Percentiles rank a stretch among this genome's conserved stretches.
phyloP scores from a whole-genome alignment of 2,797 vertebrate species.

The Acanthurus leucopareius region DNA sequence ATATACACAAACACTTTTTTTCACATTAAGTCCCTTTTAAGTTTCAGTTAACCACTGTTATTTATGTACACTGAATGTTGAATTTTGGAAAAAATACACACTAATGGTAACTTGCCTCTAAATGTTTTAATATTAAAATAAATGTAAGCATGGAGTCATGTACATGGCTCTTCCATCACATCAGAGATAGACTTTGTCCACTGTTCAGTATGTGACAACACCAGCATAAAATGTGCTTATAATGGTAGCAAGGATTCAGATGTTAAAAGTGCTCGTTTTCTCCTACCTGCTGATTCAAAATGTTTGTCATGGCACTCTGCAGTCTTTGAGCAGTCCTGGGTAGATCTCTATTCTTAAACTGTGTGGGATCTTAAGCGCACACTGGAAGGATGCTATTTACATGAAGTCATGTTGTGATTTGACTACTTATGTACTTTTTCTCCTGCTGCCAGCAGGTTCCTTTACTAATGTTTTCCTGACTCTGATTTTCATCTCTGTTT shows the following conservation, averaged over 20 bases:
- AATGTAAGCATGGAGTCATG: background rate
- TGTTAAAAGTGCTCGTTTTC: conserved; percentile 1
- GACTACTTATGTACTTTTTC: conserved; percentile 7
- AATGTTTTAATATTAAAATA: background rate
- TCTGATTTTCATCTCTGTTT: conserved; percentile 21
- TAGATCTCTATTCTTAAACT: conserved; percentile 6
- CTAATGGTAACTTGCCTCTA: background rate
- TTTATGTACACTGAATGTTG: background rate
- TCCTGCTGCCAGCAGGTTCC: conserved; percentile 22
- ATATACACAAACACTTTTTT: no score
- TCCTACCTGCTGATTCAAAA: background rate
- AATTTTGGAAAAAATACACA: background rate
- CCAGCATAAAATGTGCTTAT: background rate
- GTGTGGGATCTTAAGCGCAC: conserved; percentile 16
- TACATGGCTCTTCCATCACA: background rate
- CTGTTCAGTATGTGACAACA: background rate
- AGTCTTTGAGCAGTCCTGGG: background rate
- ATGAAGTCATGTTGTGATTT: conserved; percentile 23
- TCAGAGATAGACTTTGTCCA: no score
- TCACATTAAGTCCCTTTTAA: background rate
- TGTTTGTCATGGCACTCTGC: background rate
- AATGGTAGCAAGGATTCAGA: background rate
- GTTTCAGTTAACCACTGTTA: background rate
- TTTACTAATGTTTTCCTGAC: conserved; percentile 26
- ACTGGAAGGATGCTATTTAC: conserved; percentile 11